These are phyloP conservation scores for Galaxea fascicularis DNA, from an alignment of 92 coral and sea anemone species.

Conservation along the genomic window DNA sequence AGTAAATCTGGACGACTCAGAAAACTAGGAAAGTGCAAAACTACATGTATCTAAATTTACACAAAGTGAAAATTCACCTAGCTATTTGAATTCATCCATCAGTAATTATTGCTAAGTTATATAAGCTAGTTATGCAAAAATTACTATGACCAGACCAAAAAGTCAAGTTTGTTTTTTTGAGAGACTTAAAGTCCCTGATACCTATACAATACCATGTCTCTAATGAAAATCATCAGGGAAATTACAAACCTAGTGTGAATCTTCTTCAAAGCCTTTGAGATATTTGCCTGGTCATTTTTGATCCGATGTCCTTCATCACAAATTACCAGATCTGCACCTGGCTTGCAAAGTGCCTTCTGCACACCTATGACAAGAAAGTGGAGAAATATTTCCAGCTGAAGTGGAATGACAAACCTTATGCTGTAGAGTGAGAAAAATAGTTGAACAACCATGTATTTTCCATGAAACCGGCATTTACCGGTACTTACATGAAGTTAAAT, in stretches of 20 bases:
- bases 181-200: too few species aligned
- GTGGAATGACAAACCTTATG: neutral
- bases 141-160: too few species aligned
- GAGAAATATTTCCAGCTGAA: too few species aligned
- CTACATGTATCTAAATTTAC: too few species aligned
- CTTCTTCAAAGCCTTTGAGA: constrained; percentile 92
- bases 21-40: too few species aligned
- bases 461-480: too few species aligned
- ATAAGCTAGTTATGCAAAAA: too few species aligned
- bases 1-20: too few species aligned
- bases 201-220: too few species aligned
- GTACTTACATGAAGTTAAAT: too few species aligned
- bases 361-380: constrained; percentile 61
- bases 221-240: neutral
- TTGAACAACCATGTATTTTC: neutral
- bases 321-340: constrained; percentile 94
- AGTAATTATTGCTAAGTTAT: neutral
- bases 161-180: too few species aligned
- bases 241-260: constrained; percentile 79
- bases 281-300: constrained; percentile 90
- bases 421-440: neutral
- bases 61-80: neutral
- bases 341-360: constrained; percentile 87
- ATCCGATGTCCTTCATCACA: constrained; percentile 99
- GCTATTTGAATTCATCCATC: neutral